Evolutionary conservation across 1,140 invertebrate species (phyloP).

Genomic region (Sesamia nonagrioides): DNA sequence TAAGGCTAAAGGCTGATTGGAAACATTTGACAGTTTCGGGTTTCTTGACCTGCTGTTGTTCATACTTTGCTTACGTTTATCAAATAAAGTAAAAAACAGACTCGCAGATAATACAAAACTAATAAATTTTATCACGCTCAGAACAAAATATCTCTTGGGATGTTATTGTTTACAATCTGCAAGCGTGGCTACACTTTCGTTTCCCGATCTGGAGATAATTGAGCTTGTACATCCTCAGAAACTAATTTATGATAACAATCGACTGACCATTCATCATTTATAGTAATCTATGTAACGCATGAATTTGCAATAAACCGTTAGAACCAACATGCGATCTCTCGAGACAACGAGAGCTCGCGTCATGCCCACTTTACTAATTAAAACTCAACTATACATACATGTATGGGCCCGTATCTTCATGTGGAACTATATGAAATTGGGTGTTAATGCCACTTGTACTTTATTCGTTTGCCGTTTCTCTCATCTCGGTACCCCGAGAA

Average conservation of each 20-base stretch:
- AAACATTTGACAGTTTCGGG: too few species aligned
- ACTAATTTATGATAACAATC: constrained; percentile 10
- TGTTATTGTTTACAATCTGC: constrained; percentile 27
- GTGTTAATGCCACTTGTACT: constrained; percentile 11
- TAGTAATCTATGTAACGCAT: constrained; percentile 55
- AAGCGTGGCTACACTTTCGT: constrained; percentile 12
- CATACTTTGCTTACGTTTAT: neutral
- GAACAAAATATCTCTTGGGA: constrained; percentile 10
- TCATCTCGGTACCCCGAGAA: constrained; percentile 7
- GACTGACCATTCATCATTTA: constrained; percentile 49
- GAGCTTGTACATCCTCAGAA: constrained; percentile 16
- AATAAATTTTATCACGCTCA: neutral
- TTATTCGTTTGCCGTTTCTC: neutral
- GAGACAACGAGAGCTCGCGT: constrained; percentile 58
- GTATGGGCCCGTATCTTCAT: constrained; percentile 6
- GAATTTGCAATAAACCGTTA: constrained; percentile 59
- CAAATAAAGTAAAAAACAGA: neutral
- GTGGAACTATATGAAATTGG: constrained; percentile 31
- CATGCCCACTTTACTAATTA: constrained; percentile 79
- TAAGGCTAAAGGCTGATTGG: too few species aligned
- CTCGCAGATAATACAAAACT: neutral
- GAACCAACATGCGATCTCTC: constrained; percentile 59
- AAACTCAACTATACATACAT: constrained; percentile 65
- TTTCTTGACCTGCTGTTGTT: too few species aligned
- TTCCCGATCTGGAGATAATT: constrained; percentile 9